phyloP scores from a whole-genome alignment of 1,140 invertebrate species.

The Heliconius congener region DNA sequence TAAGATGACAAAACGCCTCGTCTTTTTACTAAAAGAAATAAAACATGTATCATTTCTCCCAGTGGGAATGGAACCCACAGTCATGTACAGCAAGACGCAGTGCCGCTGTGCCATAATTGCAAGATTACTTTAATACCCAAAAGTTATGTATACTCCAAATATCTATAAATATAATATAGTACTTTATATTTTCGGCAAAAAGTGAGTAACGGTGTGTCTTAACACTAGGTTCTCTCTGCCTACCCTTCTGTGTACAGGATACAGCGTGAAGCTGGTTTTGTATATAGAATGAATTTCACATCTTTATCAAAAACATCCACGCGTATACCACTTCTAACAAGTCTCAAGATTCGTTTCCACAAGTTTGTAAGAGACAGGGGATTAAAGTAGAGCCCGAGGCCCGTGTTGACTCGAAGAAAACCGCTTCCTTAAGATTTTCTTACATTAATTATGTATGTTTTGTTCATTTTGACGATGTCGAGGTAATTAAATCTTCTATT shows the following conservation, averaged over 20 bases:
- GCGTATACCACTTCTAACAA: conserved; percentile 16
- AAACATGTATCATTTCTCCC: no score
- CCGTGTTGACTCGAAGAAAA: conserved; percentile 34
- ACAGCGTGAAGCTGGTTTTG: no score
- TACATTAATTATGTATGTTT: conserved; percentile 37
- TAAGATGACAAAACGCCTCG: no score
- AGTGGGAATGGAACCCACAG: no score
- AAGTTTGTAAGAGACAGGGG: conserved; percentile 64
- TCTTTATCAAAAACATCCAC: neutral
- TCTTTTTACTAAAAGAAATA: no score
- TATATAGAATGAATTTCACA: neutral
- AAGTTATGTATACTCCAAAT: neutral
- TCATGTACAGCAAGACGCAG: no score
- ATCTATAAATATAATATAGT: neutral
- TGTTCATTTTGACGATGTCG: conserved; percentile 29
- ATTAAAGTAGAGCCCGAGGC: conserved; percentile 67
- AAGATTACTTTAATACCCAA: no score
- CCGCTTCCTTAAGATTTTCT: conserved; percentile 42
- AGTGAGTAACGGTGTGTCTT: no score
- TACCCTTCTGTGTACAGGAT: no score
- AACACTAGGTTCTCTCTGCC: no score
- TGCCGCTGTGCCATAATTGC: no score
- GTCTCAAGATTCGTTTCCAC: conserved; percentile 40
- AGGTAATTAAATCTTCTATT: conserved; percentile 24
- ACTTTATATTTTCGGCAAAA: neutral